Percentiles rank a stretch among this genome's conserved stretches.
phyloP scores from a whole-genome alignment of 2,888 invertebrate genomes.

The Euspilapteryx auroguttella region DNA sequence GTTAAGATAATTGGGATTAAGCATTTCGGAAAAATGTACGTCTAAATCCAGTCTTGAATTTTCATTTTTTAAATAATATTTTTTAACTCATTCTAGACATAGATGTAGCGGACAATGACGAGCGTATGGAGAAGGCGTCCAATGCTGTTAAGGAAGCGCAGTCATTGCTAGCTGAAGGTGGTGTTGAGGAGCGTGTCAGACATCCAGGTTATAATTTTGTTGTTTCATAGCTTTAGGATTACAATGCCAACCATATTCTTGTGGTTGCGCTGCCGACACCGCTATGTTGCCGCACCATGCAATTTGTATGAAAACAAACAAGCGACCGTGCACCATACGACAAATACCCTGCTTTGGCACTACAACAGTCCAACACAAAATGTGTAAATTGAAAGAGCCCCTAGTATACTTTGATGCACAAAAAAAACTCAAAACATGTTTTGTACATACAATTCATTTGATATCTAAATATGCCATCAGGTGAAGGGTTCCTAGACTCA shows the following conservation, averaged over 20 bases:
- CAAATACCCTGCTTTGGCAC: too few relatives aligned
- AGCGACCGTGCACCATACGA: too few relatives aligned
- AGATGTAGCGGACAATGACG: slow-evolving; percentile 19
- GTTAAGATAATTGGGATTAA: too few relatives aligned
- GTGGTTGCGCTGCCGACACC: too few relatives aligned
- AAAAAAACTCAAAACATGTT: neutral
- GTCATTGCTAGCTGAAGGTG: slow-evolving; percentile 20
- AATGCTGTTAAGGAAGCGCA: slow-evolving; percentile 25
- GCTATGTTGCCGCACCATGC: too few relatives aligned
- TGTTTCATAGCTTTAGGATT: neutral
- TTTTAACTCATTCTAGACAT: slow-evolving; percentile 1
- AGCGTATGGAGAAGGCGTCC: slow-evolving; percentile 26
- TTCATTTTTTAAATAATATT: too few relatives aligned
- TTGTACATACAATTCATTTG: neutral
- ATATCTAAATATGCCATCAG: slow-evolving; percentile 11
- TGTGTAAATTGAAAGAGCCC: too few relatives aligned
- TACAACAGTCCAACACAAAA: too few relatives aligned
- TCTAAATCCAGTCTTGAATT: too few relatives aligned
- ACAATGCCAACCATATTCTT: neutral
- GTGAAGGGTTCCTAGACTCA: slow-evolving; percentile 34
- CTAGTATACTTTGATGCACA: too few relatives aligned
- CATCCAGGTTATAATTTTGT: slow-evolving; percentile 25
- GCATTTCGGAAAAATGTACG: too few relatives aligned
- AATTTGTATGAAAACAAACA: too few relatives aligned
- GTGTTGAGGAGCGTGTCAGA: slow-evolving; percentile 26